phyloP scores from a whole-genome alignment of 1,140 invertebrate genomes.

The Pachyrhynchus sulphureomaculatus region DNA sequence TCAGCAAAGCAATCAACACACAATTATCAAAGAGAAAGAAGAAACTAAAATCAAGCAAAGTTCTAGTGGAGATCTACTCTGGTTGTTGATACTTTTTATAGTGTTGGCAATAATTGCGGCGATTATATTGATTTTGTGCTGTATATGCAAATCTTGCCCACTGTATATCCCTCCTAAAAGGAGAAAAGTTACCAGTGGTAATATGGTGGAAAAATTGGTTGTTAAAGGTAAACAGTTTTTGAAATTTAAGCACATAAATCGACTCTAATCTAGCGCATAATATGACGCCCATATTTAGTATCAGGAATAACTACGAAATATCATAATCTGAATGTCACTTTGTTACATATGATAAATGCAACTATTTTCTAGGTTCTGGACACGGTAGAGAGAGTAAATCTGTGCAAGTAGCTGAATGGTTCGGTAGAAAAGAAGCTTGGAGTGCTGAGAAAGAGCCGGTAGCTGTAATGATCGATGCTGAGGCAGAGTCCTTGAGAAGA shows the following conservation, averaged over 20 bases:
- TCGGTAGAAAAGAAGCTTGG: conserved; percentile 57
- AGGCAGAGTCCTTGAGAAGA: conserved; percentile 68
- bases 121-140: conserved; percentile 72
- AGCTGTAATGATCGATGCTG: conserved; percentile 54
- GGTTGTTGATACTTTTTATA: conserved; percentile 73
- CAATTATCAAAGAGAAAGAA: conserved; percentile 32
- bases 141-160: conserved; percentile 78
- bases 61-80: conserved; percentile 57
- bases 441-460: conserved; percentile 49
- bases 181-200: conserved; percentile 36
- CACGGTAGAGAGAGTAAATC: conserved; percentile 66
- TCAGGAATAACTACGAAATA: too few relatives aligned
- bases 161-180: conserved; percentile 73
- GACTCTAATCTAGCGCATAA: too few relatives aligned
- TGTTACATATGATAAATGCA: too few relatives aligned
- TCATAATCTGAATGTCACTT: too few relatives aligned
- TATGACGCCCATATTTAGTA: too few relatives aligned
- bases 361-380: conserved; percentile 45
- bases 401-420: conserved; percentile 70
- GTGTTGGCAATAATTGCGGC: conserved; percentile 71
- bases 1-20: conserved; percentile 40
- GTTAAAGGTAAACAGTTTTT: conserved; percentile 17
- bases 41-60: conserved; percentile 34
- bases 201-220: conserved; percentile 35
- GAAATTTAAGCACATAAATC: background rate